phyloP scores from a whole-genome alignment of 2,888 invertebrate genomes.

The Drosophila diplacantha region DNA sequence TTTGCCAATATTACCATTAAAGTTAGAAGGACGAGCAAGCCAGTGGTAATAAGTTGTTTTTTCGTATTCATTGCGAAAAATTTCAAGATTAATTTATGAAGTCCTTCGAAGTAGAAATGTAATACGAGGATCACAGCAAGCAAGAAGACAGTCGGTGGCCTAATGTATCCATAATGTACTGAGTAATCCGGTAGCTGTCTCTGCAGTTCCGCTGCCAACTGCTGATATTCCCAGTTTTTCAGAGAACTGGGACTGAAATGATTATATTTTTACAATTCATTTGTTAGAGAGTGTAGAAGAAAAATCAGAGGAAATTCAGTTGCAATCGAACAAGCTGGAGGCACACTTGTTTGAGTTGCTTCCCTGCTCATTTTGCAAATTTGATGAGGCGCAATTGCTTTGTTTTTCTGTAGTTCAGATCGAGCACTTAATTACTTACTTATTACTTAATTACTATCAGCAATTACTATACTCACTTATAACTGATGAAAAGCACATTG shows the following conservation, averaged over 20 bases:
- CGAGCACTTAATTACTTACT: too few species aligned
- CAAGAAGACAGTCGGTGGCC: too few species aligned
- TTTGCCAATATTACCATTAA: neutral
- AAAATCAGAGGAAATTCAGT: neutral
- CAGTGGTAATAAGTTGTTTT: fast-evolving
- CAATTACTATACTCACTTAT: neutral
- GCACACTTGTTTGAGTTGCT: neutral
- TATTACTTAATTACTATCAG: too few species aligned
- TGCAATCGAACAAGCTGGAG: neutral
- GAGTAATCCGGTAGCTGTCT: neutral
- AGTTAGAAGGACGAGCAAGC: too few species aligned
- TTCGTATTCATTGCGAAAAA: neutral
- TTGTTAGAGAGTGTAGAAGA: neutral
- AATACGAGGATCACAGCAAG: fast-evolving
- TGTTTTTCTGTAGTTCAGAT: neutral
- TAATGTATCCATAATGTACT: neutral
- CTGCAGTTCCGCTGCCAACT: neutral
- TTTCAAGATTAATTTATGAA: neutral
- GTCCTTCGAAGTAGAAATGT: neutral
- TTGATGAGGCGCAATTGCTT: neutral
- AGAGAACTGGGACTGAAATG: neutral
- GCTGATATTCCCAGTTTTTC: neutral
- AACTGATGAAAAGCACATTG: neutral
- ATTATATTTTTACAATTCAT: neutral
- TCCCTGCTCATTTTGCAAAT: neutral